phyloP scores from a whole-genome alignment of 2,113 vertebrate genomes.

The Forbesichthys papilliferus region DNA sequence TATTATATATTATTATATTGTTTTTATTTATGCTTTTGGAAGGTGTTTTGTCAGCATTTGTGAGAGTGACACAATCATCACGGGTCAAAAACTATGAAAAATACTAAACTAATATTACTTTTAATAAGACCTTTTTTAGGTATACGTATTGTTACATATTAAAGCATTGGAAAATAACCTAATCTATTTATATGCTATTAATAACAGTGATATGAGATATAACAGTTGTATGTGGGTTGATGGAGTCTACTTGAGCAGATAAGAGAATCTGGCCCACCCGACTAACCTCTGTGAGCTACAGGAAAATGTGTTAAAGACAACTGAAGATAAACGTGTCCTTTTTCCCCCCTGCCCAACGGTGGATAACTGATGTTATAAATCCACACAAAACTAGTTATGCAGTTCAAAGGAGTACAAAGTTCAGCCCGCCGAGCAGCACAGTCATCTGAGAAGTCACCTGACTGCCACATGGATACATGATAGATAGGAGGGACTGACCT shows the following conservation, averaged over 20 bases:
- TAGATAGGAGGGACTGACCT: slow-evolving; percentile 76
- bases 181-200: background rate
- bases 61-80: too few species aligned
- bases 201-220: background rate
- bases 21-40: too few species aligned
- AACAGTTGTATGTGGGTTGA: slow-evolving; percentile 20
- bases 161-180: background rate
- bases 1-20: too few species aligned
- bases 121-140: too few species aligned
- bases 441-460: slow-evolving; percentile 39
- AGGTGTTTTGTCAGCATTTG: too few species aligned
- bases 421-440: background rate
- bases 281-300: slow-evolving; percentile 5
- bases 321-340: slow-evolving; percentile 2
- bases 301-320: background rate
- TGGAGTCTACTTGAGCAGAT: background rate
- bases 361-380: slow-evolving; percentile 19
- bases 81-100: too few species aligned
- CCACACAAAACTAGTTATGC: slow-evolving; percentile 13
- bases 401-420: slow-evolving; percentile 44
- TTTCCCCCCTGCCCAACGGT: slow-evolving; percentile 40
- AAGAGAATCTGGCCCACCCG: background rate
- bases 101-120: too few species aligned
- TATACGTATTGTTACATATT: too few species aligned
- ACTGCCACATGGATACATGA: slow-evolving; percentile 9